phyloP scores from a whole-genome alignment of 2,113 vertebrate species.

The Lota lota region DNA sequence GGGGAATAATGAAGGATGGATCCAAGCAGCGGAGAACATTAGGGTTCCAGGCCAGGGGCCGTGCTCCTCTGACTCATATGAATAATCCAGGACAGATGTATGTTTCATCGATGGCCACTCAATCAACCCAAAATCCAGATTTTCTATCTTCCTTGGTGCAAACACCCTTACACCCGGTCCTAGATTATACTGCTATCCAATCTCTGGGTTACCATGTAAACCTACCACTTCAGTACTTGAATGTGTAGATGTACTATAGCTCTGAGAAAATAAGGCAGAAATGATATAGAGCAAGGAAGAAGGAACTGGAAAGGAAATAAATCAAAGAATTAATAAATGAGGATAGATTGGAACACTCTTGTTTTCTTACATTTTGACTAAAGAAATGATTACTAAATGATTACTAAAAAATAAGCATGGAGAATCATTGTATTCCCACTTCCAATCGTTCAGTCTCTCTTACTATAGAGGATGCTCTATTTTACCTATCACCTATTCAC shows the following conservation, averaged over 20 bases:
- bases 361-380: no score
- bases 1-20: slow-evolving; percentile 49
- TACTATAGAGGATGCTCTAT: no score
- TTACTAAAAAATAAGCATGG: no score
- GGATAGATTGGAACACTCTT: no score
- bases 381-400: no score
- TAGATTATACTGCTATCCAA: no score
- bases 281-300: neutral
- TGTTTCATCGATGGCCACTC: slow-evolving; percentile 19
- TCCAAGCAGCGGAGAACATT: slow-evolving; percentile 38
- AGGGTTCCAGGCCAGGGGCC: slow-evolving; percentile 13
- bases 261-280: neutral
- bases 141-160: slow-evolving; percentile 13
- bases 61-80: slow-evolving; percentile 34
- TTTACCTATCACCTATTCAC: no score
- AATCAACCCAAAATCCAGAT: slow-evolving; percentile 23
- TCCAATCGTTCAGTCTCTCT: no score
- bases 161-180: neutral
- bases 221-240: no score
- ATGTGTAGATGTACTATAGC: neutral
- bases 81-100: slow-evolving; percentile 39
- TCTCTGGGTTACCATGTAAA: no score
- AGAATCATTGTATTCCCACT: no score
- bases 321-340: neutral
- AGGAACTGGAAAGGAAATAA: neutral